Percentiles rank a stretch among this genome's conserved stretches.
phyloP scores from a whole-genome alignment of 2,113 vertebrate species.

The Nibea coibor region DNA sequence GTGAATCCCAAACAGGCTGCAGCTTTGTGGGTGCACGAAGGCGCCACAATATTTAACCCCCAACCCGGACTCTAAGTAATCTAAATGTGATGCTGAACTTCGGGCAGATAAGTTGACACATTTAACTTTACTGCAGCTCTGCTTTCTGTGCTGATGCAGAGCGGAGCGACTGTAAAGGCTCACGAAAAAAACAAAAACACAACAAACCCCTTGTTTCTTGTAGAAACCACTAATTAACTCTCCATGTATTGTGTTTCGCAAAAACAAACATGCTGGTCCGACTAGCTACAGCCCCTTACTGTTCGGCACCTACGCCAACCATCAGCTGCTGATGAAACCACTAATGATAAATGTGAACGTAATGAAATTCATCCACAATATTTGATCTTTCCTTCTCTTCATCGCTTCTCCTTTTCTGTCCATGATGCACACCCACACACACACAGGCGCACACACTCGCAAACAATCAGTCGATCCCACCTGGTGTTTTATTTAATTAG shows the following conservation, averaged over 20 bases:
- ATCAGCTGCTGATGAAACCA: constrained; percentile 12
- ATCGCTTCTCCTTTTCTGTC: constrained; percentile 19
- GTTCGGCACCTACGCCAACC: neutral
- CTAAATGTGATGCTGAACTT: neutral
- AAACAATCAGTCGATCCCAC: constrained; percentile 63
- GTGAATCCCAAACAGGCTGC: neutral
- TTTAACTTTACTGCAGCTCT: neutral
- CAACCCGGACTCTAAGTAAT: neutral
- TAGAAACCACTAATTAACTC: neutral
- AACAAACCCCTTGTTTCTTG: neutral
- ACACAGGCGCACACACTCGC: constrained; percentile 5
- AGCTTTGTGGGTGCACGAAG: neutral
- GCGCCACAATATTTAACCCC: neutral
- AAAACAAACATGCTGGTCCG: neutral
- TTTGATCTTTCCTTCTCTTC: constrained; percentile 44
- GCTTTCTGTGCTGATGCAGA: neutral
- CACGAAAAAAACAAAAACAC: neutral
- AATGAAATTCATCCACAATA: constrained; percentile 52
- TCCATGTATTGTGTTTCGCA: neutral
- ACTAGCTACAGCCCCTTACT: neutral
- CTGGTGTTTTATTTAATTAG: constrained; percentile 75
- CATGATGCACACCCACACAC: neutral
- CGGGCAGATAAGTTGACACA: neutral
- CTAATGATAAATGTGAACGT: constrained; percentile 31
- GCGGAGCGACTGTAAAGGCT: no score